Conservation (phyloP, 92 coral and sea anemone genomes). For the Chrysogorgia sp. region DNA sequence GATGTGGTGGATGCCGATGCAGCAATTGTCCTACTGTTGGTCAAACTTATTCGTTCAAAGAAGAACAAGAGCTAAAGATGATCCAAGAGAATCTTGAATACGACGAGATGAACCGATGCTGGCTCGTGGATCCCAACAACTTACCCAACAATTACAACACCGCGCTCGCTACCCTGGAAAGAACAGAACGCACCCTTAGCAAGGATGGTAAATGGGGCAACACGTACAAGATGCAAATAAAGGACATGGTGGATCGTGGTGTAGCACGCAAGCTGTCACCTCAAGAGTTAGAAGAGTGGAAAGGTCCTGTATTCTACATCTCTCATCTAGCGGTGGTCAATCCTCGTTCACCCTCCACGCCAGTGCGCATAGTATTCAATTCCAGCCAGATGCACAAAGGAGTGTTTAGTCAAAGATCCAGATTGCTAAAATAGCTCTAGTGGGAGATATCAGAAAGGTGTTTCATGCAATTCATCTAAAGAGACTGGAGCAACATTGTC, state of each 20-base stretch:
- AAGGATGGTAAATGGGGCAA: conserved; percentile 63
- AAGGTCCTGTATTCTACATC: conserved; percentile 71
- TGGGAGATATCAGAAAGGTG: conserved; percentile 55
- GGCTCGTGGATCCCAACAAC: conserved; percentile 60
- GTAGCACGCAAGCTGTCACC: conserved; percentile 60
- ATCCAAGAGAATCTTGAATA: conserved; percentile 65
- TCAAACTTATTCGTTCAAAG: conserved; percentile 65
- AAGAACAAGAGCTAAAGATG: conserved; percentile 70
- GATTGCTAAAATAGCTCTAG: conserved; percentile 55
- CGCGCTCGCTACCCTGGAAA: conserved; percentile 61
- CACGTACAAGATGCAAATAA: conserved; percentile 66
- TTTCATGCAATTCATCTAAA: conserved; percentile 54
- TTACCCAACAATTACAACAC: conserved; percentile 67
- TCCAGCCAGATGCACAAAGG: conserved; percentile 43
- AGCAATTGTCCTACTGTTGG: conserved; percentile 70
- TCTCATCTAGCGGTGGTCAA: conserved; percentile 72
- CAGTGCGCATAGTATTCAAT: conserved; percentile 66
- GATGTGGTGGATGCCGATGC: conserved; percentile 69
- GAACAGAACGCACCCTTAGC: conserved; percentile 62
- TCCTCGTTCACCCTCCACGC: conserved; percentile 60
- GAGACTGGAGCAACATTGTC: conserved; percentile 61
- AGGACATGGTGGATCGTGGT: too few relatives aligned
- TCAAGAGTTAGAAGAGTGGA: conserved; percentile 56
- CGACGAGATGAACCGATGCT: conserved; percentile 60
- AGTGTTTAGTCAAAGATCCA: conserved; percentile 65